phyloP scores from a whole-genome alignment of 1,140 invertebrate species.

The Gonioctena quinquepunctata region DNA sequence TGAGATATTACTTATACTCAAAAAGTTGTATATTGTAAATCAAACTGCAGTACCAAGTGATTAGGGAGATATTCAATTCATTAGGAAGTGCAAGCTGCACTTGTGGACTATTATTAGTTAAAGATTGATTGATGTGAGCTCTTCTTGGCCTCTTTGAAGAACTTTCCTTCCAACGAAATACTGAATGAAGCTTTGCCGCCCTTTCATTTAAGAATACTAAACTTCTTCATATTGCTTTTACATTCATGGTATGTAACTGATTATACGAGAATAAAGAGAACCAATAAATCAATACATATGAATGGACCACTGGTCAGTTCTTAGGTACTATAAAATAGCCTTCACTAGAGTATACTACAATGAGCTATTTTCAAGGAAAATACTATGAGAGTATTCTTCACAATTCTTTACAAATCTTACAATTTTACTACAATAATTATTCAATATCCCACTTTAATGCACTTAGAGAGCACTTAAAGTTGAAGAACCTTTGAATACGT shows the following conservation, averaged over 20 bases:
- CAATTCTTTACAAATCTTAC: neutral
- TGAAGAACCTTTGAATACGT: neutral
- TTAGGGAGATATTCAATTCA: too few relatives aligned
- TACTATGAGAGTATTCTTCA: neutral
- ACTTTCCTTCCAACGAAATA: neutral
- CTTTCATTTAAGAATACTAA: neutral
- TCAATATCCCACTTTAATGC: neutral
- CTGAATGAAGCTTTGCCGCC: neutral
- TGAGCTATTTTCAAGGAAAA: neutral
- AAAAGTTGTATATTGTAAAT: too few relatives aligned
- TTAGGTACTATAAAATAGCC: neutral
- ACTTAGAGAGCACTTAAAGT: conserved; percentile 2
- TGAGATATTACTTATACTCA: too few relatives aligned
- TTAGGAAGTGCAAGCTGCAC: too few relatives aligned
- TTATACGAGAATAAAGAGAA: neutral
- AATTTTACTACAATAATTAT: conserved; percentile 1
- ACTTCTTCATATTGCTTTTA: too few relatives aligned
- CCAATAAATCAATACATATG: neutral
- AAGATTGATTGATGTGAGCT: too few relatives aligned
- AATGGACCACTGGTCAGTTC: neutral
- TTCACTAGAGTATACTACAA: neutral
- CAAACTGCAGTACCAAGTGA: too few relatives aligned
- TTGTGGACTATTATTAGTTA: too few relatives aligned
- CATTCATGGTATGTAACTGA: neutral
- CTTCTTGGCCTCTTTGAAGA: neutral